phyloP scores from a whole-genome alignment of 2,888 invertebrate genomes.

The Melanargia galathea region DNA sequence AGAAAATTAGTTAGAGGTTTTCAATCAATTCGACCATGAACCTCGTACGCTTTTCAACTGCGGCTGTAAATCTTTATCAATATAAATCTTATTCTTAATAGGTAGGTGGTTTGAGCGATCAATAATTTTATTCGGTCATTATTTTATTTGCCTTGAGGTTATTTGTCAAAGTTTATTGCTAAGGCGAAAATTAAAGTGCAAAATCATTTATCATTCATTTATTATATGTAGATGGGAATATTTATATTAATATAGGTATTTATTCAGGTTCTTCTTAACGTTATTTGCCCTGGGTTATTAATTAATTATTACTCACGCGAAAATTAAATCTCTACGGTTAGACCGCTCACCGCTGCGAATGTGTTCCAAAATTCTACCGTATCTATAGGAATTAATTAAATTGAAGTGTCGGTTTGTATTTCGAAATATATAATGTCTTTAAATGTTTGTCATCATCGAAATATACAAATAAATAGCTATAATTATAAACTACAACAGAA shows the following conservation, averaged over 20 bases:
- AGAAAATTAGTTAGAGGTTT: constrained; percentile 14
- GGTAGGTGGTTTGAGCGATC: neutral
- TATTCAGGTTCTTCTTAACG: too few relatives aligned
- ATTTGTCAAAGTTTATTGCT: constrained; percentile 4
- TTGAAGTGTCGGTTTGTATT: too few relatives aligned
- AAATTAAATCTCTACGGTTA: too few relatives aligned
- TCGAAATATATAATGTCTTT: too few relatives aligned
- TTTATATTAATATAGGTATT: neutral
- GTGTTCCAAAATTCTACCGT: too few relatives aligned
- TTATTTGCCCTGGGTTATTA: too few relatives aligned
- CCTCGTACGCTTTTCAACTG: constrained; percentile 27
- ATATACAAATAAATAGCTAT: too few relatives aligned
- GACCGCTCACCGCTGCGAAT: too few relatives aligned
- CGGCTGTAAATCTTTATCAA: constrained; percentile 34
- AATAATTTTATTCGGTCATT: neutral
- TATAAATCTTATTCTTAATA: constrained; percentile 32
- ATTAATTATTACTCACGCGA: too few relatives aligned
- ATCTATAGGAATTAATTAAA: too few relatives aligned
- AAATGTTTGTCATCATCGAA: too few relatives aligned
- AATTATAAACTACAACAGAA: too few relatives aligned
- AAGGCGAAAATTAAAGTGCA: constrained; percentile 3
- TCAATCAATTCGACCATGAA: constrained; percentile 45
- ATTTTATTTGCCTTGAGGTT: constrained; percentile 3
- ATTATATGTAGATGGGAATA: neutral
- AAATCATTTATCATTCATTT: neutral